phyloP scores from a whole-genome alignment of 1,140 invertebrate species.

The Eriosoma lanigerum region DNA sequence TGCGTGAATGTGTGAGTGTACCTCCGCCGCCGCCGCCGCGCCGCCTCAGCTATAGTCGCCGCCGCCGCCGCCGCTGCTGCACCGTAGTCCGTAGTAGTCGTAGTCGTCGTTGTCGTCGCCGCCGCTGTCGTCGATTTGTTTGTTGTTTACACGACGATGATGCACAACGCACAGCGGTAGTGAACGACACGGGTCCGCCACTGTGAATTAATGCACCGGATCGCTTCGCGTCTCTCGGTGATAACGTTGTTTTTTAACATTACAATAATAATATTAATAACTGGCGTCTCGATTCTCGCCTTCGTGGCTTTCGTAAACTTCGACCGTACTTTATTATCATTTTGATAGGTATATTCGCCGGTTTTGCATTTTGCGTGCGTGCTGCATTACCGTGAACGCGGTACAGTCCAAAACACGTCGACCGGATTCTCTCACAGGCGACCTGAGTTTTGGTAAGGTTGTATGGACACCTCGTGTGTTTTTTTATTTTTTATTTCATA shows the following conservation, averaged over 20 bases:
- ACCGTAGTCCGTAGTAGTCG: background rate
- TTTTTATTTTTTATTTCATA: too few species aligned
- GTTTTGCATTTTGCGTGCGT: background rate
- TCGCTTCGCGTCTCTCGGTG: background rate
- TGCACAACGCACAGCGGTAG: conserved; percentile 20
- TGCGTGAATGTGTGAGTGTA: conserved; percentile 5
- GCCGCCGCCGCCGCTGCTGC: background rate
- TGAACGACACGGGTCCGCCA: background rate
- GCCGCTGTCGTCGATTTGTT: conserved; percentile 30
- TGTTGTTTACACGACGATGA: conserved; percentile 38
- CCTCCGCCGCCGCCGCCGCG: conserved; percentile 2
- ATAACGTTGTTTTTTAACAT: too few species aligned
- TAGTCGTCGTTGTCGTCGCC: background rate
- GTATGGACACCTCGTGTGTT: too few species aligned
- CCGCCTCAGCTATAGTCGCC: background rate
- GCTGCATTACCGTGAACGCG: background rate
- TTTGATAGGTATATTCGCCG: background rate
- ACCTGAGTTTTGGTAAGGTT: conserved; percentile 11
- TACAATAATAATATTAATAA: too few species aligned
- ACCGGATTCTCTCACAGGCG: background rate
- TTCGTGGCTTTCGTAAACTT: background rate
- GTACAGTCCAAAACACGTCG: background rate
- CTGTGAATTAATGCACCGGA: background rate
- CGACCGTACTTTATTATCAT: background rate
- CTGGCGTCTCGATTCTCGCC: too few species aligned